phyloP scores from a whole-genome alignment of 2,888 invertebrate species.

The Diarsia brunnea region DNA sequence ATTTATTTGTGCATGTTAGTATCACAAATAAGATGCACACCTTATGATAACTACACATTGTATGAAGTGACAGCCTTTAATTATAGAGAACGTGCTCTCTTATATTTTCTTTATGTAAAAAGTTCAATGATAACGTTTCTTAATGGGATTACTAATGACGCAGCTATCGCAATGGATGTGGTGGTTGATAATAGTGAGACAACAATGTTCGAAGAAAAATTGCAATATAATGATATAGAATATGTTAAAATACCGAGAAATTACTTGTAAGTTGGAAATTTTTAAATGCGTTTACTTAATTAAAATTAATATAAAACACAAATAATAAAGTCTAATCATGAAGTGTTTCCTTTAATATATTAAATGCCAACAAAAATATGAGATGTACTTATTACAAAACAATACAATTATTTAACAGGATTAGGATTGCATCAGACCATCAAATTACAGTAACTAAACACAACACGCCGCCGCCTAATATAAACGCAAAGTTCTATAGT shows the following conservation, averaged over 20 bases:
- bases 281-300: background rate
- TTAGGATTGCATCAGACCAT: background rate
- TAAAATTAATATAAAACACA: background rate
- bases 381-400: background rate
- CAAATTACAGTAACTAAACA: background rate
- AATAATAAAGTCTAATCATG: background rate
- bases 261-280: slow-evolving; percentile 66
- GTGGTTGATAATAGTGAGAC: slow-evolving; percentile 71
- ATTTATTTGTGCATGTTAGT: slow-evolving; percentile 36
- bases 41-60: slow-evolving; percentile 67
- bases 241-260: slow-evolving; percentile 64
- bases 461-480: slow-evolving; percentile 19
- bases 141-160: slow-evolving; percentile 84
- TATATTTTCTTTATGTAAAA: slow-evolving; percentile 74
- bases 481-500: slow-evolving; percentile 66
- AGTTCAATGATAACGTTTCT: slow-evolving; percentile 74
- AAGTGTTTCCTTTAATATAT: background rate
- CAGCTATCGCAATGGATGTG: slow-evolving; percentile 81
- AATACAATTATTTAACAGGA: slow-evolving; percentile 32
- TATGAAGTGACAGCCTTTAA: slow-evolving; percentile 84
- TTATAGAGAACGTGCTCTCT: slow-evolving; percentile 74
- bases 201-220: slow-evolving; percentile 72
- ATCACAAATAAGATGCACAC: slow-evolving; percentile 8
- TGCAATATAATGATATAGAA: slow-evolving; percentile 76
- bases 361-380: slow-evolving; percentile 6